Evolutionary conservation across 2,113 vertebrate species (phyloP).

Genomic region (Neolamprologus falcicula): DNA sequence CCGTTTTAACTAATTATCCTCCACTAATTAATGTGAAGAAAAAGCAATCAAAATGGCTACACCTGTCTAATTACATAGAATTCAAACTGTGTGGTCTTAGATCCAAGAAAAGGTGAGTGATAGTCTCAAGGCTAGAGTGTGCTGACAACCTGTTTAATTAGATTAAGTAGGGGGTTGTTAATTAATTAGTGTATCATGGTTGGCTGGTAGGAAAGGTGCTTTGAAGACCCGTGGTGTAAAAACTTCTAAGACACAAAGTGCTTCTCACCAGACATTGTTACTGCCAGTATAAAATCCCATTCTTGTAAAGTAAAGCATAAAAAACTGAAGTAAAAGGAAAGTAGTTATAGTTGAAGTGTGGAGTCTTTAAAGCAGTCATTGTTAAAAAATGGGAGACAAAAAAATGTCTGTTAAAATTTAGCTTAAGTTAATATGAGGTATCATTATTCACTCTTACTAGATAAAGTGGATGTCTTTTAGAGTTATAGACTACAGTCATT

Average conservation of each 20-base stretch:
- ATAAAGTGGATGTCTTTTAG: neutral
- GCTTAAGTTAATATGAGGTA: neutral
- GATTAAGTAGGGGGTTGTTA: constrained; percentile 56
- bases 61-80: constrained; percentile 69
- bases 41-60: constrained; percentile 62
- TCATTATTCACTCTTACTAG: neutral
- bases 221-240: neutral
- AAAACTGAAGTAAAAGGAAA: neutral
- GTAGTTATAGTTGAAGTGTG: neutral
- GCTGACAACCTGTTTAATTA: constrained; percentile 69
- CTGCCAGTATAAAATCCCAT: neutral
- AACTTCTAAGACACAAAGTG: neutral
- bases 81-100: constrained; percentile 43
- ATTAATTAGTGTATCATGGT: constrained; percentile 57
- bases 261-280: neutral
- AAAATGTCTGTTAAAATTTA: neutral
- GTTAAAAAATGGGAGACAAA: neutral
- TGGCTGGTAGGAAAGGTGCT: constrained; percentile 3
- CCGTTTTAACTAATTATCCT: constrained; percentile 55
- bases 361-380: neutral
- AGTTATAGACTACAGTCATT: neutral
- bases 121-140: constrained; percentile 38
- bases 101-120: constrained; percentile 51
- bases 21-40: constrained; percentile 56
- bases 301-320: neutral